Evolutionary conservation across 2,797 vertebrate species (phyloP).

Genomic region (Rhyacichthys aspro): DNA sequence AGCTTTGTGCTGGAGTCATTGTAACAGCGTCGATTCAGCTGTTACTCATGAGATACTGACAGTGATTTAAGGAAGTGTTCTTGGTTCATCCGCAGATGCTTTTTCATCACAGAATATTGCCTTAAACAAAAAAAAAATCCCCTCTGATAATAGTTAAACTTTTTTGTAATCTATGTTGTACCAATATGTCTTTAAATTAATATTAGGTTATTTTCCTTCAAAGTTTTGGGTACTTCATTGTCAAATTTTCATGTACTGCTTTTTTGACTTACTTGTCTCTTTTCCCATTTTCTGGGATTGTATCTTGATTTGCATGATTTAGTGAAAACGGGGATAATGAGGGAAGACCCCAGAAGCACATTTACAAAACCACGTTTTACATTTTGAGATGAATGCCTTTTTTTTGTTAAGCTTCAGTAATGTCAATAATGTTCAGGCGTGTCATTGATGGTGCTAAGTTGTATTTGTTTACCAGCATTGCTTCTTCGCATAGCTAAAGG

Average conservation of each 20-base stretch:
- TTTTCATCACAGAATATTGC: not conserved
- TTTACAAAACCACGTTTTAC: conserved; percentile 1
- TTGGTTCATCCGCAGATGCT: conserved; percentile 1
- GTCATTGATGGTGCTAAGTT: conserved; percentile 19
- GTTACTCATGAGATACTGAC: conserved; percentile 9
- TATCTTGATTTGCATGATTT: no score
- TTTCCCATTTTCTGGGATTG: no score
- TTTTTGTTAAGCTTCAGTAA: not conserved
- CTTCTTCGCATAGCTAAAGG: conserved; percentile 1
- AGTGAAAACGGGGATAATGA: not conserved
- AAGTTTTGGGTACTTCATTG: no score
- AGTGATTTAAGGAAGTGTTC: not conserved
- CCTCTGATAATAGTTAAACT: not conserved
- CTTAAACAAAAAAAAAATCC: conserved; percentile 18
- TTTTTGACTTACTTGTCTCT: no score
- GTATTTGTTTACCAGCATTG: conserved; percentile 4
- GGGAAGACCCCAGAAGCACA: not conserved
- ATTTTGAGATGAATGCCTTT: not conserved
- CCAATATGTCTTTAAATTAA: not conserved
- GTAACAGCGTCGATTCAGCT: not conserved
- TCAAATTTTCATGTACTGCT: no score
- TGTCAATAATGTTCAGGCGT: not conserved
- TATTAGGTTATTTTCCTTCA: not conserved
- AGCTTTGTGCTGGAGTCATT: no score
- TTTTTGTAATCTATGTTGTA: not conserved